Base-by-base conservation (phyloP, 2,113 vertebrate genomes). In the Ophiodon elongatus region DNA sequence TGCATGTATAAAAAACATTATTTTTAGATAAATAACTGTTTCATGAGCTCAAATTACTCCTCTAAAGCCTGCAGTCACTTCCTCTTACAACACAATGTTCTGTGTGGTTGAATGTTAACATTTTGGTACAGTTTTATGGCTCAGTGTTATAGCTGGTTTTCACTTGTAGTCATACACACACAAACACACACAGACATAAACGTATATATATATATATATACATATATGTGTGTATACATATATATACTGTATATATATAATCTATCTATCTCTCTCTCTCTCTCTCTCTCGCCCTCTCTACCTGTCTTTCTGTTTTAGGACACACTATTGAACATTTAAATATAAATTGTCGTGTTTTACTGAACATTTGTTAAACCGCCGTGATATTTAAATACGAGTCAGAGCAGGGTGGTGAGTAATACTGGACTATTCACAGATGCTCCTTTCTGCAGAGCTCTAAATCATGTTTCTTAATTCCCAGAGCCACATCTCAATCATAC, bases 401-500 rank as follows among this genome's bases (percentile, higher is more conserved):
- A 94, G 87, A 92, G 82, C 79, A 57, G 47, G 86, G 78, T 90
- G 90, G 85, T 91, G 91, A 92, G 79, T 92, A 93, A 88, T 76
- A 73, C 88, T 84, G 91, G 89, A 89, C 94, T 94, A 91, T 95
- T 96, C 96, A 95, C 95, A 97, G 96, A 96, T 93, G 95, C 95
- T 95, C 94, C 94, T 91, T 96, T 88, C 95, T 96, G 95, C 95
- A 96, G 93, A 95, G 96, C 95, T 95, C 95, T 92, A 96, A 96
- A 96, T 95, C 95, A 94, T 92, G 94, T 76, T 95, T 96, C 89
- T 79, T 96, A 97, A 97, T 98, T 98, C 97, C 96, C 94, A 90
- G 94, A 96, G 96, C 96, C 96, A 95, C 96, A 96, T 97, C 96
- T 98, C 96, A 97, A 97, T 97, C 96, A 97, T 97, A 95, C 96